Evolutionary conservation across 2,888 invertebrate genomes (phyloP).

Genomic region (Dasypogon diadema): DNA sequence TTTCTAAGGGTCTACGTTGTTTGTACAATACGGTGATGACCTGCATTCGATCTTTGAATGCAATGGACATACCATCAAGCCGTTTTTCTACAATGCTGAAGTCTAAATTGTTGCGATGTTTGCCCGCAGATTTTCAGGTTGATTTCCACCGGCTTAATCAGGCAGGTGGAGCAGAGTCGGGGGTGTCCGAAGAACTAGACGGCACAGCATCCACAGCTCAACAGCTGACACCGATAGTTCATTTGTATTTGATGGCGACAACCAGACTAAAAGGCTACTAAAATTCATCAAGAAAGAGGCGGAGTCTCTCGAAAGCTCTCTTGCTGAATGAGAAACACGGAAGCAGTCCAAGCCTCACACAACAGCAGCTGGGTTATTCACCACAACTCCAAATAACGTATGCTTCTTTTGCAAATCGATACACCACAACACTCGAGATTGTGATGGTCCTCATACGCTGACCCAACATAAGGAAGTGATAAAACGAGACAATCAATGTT

Average conservation of each 20-base stretch:
- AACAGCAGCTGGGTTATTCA: slow-evolving; percentile 51
- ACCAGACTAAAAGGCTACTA: slow-evolving; percentile 11
- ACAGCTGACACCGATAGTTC: neutral
- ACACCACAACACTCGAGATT: slow-evolving; percentile 28
- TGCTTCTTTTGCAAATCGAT: slow-evolving; percentile 39
- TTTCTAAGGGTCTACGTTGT: no score
- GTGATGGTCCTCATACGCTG: neutral
- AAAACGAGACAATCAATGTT: slow-evolving; percentile 8
- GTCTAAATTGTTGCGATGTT: slow-evolving; percentile 39
- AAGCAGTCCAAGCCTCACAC: slow-evolving; percentile 8
- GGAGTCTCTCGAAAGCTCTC: slow-evolving; percentile 32
- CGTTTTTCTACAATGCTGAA: slow-evolving; percentile 40
- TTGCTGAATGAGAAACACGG: neutral
- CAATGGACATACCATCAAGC: neutral
- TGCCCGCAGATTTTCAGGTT: slow-evolving; percentile 8
- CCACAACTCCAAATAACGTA: slow-evolving; percentile 21
- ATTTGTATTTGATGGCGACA: neutral
- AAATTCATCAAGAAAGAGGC: slow-evolving; percentile 42
- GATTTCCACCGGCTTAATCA: slow-evolving; percentile 36
- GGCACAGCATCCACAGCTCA: neutral
- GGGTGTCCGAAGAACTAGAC: no score
- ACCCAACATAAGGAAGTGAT: neutral
- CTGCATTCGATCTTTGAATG: neutral
- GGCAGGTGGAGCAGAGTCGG: neutral
- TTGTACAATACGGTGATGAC: neutral